Percentiles rank a stretch among this genome's conserved stretches.
Conservation (phyloP, 2,797 vertebrate genomes). For the Dallia pectoralis region DNA sequence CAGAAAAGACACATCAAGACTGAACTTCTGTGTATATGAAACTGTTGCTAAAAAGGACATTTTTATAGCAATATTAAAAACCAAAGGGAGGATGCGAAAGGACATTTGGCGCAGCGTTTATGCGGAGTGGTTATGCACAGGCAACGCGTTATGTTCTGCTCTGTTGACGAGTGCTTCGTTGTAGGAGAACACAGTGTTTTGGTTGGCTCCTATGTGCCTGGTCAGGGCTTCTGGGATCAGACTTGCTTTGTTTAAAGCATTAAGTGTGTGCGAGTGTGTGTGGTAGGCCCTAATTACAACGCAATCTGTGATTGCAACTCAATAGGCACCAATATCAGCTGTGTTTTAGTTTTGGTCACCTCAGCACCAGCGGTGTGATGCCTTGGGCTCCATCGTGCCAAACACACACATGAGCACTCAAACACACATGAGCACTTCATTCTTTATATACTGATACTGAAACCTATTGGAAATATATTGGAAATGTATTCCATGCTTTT, state of each 20-base stretch:
- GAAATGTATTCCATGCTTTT: neutral
- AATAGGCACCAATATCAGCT: slow-evolving; percentile 31
- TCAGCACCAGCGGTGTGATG: slow-evolving; percentile 28
- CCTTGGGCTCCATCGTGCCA: slow-evolving; percentile 60
- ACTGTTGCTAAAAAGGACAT: slow-evolving; percentile 11
- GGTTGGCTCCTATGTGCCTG: slow-evolving; percentile 4
- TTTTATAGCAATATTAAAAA: slow-evolving; percentile 22
- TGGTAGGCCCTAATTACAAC: slow-evolving; percentile 48
- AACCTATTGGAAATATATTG: slow-evolving; percentile 7
- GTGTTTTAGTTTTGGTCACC: slow-evolving; percentile 27
- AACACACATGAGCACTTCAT: slow-evolving; percentile 22
- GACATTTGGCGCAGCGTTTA: slow-evolving; percentile 19
- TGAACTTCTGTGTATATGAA: slow-evolving; percentile 56
- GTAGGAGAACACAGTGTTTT: slow-evolving; percentile 42
- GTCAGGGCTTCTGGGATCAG: neutral
- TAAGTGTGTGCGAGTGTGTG: slow-evolving; percentile 1
- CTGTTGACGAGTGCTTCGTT: slow-evolving; percentile 8
- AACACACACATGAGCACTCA: slow-evolving; percentile 52
- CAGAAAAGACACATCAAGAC: slow-evolving; percentile 90
- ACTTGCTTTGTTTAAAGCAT: slow-evolving; percentile 9
- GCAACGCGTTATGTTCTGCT: slow-evolving; percentile 10
- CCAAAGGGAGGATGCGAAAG: slow-evolving; percentile 19
- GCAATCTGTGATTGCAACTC: slow-evolving; percentile 83
- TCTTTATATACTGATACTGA: slow-evolving; percentile 19
- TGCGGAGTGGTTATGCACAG: slow-evolving; percentile 10